phyloP scores from a whole-genome alignment of 2,888 invertebrate genomes.

The Panopea generosa region DNA sequence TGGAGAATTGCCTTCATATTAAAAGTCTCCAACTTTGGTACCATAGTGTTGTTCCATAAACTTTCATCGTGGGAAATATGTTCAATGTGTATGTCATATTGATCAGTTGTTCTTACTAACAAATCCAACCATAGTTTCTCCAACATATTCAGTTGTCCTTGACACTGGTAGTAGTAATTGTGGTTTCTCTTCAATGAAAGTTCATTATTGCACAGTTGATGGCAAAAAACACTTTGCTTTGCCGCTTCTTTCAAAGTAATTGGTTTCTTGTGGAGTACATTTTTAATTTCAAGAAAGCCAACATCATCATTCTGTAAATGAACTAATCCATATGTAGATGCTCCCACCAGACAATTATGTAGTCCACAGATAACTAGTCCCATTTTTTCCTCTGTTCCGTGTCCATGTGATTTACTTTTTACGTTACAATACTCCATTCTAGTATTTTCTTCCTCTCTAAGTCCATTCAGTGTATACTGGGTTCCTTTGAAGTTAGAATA shows the following conservation, averaged over 20 bases:
- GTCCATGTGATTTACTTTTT: constrained; percentile 26
- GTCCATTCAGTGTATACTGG: constrained; percentile 20
- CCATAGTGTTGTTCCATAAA: constrained; percentile 37
- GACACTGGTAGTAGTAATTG: no score
- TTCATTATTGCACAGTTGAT: no score
- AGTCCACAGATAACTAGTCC: constrained; percentile 28
- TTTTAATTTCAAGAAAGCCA: constrained; percentile 24
- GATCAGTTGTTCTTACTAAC: constrained; percentile 36
- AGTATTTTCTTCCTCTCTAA: constrained; percentile 32
- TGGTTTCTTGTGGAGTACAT: constrained; percentile 27
- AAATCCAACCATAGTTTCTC: constrained; percentile 36
- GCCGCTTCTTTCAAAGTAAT: no score
- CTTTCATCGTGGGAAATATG: constrained; percentile 6
- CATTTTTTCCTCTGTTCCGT: constrained; percentile 19
- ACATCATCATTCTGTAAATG: background rate
- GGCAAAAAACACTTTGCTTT: no score
- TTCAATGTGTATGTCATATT: constrained; percentile 38
- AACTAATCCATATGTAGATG: constrained; percentile 43
- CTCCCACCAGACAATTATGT: no score
- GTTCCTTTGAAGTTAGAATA: constrained; percentile 11
- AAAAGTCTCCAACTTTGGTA: constrained; percentile 29
- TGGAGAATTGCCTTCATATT: constrained; percentile 15
- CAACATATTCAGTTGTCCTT: no score
- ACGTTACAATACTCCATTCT: constrained; percentile 40
- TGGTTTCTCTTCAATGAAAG: no score